Conservation (phyloP, 2,113 vertebrate genomes). For the Oryzias celebensis region DNA sequence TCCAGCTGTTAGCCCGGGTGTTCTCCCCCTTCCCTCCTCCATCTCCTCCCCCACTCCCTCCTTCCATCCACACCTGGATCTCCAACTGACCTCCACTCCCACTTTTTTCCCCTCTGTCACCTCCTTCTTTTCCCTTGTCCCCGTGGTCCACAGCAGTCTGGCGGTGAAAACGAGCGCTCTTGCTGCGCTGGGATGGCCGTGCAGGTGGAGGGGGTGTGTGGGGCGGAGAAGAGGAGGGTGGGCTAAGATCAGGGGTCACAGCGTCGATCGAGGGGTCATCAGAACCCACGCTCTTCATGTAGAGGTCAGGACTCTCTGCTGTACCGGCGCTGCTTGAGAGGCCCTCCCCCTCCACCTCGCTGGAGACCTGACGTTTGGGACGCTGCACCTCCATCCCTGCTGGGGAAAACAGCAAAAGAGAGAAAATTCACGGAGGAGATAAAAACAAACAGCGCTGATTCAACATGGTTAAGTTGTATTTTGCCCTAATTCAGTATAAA, state of each 20-base stretch:
- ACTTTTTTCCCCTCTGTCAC: slow-evolving; percentile 57
- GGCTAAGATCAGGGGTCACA: slow-evolving; percentile 87
- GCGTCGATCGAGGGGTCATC: slow-evolving; percentile 86
- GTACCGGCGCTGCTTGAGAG: slow-evolving; percentile 85
- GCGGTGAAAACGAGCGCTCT: slow-evolving; percentile 88
- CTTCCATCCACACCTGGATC: slow-evolving; percentile 80
- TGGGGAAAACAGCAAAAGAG: slow-evolving; percentile 2
- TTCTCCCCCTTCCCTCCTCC: slow-evolving; percentile 58
- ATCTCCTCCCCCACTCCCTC: slow-evolving; percentile 54
- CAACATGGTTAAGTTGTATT: no score
- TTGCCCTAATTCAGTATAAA: no score
- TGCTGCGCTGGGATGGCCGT: slow-evolving; percentile 80
- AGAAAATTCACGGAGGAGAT: neutral
- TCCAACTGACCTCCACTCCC: slow-evolving; percentile 59
- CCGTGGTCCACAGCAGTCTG: slow-evolving; percentile 88
- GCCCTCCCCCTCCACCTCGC: slow-evolving; percentile 88
- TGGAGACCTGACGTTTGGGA: slow-evolving; percentile 89
- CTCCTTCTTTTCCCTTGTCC: slow-evolving; percentile 76
- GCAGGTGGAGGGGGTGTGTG: slow-evolving; percentile 76
- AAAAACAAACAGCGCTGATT: no score
- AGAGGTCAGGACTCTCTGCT: slow-evolving; percentile 91
- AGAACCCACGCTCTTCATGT: slow-evolving; percentile 82
- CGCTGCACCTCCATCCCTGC: slow-evolving; percentile 93
- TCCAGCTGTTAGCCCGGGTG: slow-evolving; percentile 82
- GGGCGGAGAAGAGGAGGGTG: slow-evolving; percentile 82